These are phyloP conservation scores for Callaeas wilsoni DNA, from an alignment of 2,113 vertebrate species.

Conservation along the genomic window DNA sequence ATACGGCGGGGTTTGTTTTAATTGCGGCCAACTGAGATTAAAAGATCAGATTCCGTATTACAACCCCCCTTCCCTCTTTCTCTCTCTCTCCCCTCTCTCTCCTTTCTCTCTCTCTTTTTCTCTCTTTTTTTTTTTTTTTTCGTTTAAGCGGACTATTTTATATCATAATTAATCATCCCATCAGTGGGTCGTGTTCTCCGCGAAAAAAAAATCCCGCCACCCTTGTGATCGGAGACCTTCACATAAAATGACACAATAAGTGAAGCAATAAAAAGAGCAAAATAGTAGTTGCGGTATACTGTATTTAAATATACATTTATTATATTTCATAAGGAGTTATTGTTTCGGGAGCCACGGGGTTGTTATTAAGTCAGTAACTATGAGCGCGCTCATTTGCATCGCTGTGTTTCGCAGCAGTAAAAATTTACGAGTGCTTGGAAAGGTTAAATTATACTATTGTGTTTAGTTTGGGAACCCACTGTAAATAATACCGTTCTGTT, in stretches of 20 bases:
- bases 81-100: not conserved
- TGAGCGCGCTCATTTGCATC: conserved; percentile 68
- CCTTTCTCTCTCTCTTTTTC: not conserved
- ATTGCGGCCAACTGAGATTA: conserved; percentile 79
- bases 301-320: conserved; percentile 82
- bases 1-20: conserved; percentile 83
- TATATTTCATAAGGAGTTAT: conserved; percentile 81
- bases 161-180: conserved; percentile 83
- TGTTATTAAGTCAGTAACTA: conserved; percentile 71
- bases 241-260: conserved; percentile 78
- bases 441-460: conserved; percentile 81
- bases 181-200: conserved; percentile 64
- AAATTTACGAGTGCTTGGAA: conserved; percentile 80
- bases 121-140: not conserved
- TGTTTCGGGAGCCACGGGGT: conserved; percentile 74
- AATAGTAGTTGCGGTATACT: conserved; percentile 70
- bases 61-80: not conserved
- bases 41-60: conserved; percentile 70
- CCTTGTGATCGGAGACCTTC: conserved; percentile 67
- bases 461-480: conserved; percentile 74
- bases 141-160: conserved; percentile 77
- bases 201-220: not conserved
- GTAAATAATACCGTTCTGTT: conserved; percentile 70
- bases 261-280: conserved; percentile 69
- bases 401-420: conserved; percentile 73